Base-by-base conservation (phyloP, 30 jellyfish, hydroid and myxozoan species). In the Hydractinia echinata region DNA sequence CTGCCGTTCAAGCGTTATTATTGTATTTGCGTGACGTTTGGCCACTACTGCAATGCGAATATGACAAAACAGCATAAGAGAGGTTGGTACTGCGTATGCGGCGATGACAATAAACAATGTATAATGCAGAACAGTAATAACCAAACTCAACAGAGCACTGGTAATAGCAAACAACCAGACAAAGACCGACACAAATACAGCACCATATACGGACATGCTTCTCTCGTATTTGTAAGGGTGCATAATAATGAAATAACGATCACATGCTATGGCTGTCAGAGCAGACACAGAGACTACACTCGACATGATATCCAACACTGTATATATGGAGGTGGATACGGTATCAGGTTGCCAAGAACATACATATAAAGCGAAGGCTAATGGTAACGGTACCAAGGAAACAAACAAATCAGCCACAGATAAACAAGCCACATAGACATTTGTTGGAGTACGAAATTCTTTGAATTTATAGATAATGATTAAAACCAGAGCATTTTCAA, bases 201-300 rank as follows among this genome's bases (percentile, higher is more conserved):
- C 79, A 18, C 10, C 15, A 30, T n/a, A 10, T 10, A 77, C 39
- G 30, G 61, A 53, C 51, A 77, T 77, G 54, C 60, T 77, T 14
- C 85, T 79, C 30, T 77, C 79, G 58, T 77, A 54, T 19, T 50
- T 77, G 55, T 51, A 77, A 48, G 85, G 85, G 58, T 54, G 74
- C 13, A 54, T 20, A 7, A 77, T 77, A 14, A 54, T 54, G 54
- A 18, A 77, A 54, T 54, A 77, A 9, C 85, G 81, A 60, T 77
- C 85, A 60, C 79, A 77, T 8, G 85, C 76, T 5, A 77, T 54
- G 58, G 58, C 55, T 5, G 55, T 10, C 55, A 77, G 55, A 18
- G 79, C 55, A 14, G 85, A 53, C n/a, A 77, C 60, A 11, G 85
- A 77, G 76, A 66, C 55, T 7, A 30, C 55, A 55, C 76, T 77